Evolutionary conservation across 2,113 vertebrate genomes (phyloP), one percentile per base, ranked within the genome.

Genomic region (Cinclus mexicanus): DNA sequence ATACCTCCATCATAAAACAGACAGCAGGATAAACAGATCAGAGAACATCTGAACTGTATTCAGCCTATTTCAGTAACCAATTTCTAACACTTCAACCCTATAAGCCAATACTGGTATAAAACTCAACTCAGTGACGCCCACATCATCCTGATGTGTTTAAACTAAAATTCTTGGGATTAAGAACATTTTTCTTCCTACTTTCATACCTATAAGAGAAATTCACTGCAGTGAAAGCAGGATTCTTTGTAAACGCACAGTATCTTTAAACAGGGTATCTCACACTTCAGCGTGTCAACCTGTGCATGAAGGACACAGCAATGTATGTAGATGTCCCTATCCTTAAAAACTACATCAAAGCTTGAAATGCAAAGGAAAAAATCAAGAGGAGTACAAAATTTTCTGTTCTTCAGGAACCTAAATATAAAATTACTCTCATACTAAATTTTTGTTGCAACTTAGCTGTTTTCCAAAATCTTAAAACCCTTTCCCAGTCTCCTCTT

Each of bases 271-370:
- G 8, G 10, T 35, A 55, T 55, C 35, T 75, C 64, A 53, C 64
- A 53, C 41, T 72, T 55, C 33, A 50, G 24, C 0, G 0, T 23
- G n/a, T 50, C 65, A 89, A 20, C 18, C 14, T 19, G 15, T n/a
- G 56, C 22, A 25, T 21, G 25, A 44, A 68, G 28, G 55, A 70
- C 5, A 14, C 29, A 61, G 37, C 3, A 6, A 63, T 0, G 0
- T 24, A 83, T 19, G 10, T 11, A 44, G 15, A 49, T 31, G 26
- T 12, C 21, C 39, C 21, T 11, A 53, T 29, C 42, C 37, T 56
- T 77, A 77, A 56, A 67, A 90, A 65, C 20, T 77, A 14, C 31
- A 56, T 22, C 39, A 50, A 53, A 74, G 17, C 29, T 86, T 77
- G 41, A 28, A 86, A 74, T 9, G 18, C 20, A 87, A 79, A 63